Conservation (phyloP, 2,113 vertebrate genomes). For the Cryptomyrus ogoouensis region DNA sequence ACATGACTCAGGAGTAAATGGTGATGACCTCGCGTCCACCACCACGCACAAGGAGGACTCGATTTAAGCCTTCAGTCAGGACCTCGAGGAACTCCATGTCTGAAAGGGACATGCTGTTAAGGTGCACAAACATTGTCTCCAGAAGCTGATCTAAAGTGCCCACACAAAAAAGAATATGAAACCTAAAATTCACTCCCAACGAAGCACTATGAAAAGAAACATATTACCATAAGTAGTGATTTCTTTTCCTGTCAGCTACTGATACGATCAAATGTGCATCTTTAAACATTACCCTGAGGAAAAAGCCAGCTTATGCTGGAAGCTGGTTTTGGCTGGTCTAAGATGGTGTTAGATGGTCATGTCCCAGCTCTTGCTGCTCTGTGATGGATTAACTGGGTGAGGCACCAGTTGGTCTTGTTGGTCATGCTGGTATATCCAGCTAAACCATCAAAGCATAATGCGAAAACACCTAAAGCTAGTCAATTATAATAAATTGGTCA, state of each 20-base stretch:
- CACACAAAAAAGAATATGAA: background rate
- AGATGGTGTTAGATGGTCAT: background rate
- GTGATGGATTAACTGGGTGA: background rate
- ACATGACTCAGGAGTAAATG: conserved; percentile 86
- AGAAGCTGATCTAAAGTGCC: background rate
- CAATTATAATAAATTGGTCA: background rate
- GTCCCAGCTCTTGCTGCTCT: background rate
- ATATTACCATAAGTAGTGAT: background rate
- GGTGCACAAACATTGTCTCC: conserved; percentile 32
- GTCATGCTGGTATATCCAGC: background rate
- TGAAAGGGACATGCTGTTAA: conserved; percentile 58
- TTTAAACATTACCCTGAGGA: background rate
- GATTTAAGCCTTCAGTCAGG: conserved; percentile 89
- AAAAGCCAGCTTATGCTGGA: background rate
- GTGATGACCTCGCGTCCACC: conserved; percentile 97
- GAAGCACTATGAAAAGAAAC: background rate
- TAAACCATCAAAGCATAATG: background rate
- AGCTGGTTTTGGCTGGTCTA: background rate
- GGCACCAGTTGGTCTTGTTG: background rate
- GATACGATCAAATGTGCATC: background rate
- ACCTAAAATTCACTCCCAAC: background rate
- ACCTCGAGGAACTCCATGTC: conserved; percentile 99
- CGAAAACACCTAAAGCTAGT: background rate
- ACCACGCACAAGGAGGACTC: conserved; percentile 91
- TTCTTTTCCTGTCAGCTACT: background rate